A percentile compares a stretch with the other conserved stretches of the same genome.
phyloP scores from a whole-genome alignment of 2,888 invertebrate species.

The Plemyria rubiginata region DNA sequence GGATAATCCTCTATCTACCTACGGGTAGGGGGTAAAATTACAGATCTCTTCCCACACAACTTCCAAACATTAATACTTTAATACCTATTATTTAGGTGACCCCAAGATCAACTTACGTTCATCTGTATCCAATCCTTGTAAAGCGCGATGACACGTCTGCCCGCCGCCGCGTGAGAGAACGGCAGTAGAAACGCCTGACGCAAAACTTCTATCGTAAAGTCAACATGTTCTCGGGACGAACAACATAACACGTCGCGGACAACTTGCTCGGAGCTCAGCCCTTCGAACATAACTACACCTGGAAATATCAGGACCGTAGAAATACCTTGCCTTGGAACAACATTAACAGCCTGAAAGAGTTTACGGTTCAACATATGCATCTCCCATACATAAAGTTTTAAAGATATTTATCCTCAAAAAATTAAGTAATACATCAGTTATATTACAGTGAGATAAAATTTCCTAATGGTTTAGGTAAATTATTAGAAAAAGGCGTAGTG shows the following conservation, averaged over 20 bases:
- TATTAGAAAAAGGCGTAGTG: no score
- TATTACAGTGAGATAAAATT: no score
- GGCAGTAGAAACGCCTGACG: conserved; percentile 96
- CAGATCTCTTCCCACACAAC: no score
- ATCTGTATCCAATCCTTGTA: conserved; percentile 98
- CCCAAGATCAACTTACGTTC: conserved; percentile 81
- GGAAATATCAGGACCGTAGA: background rate
- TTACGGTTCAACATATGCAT: no score
- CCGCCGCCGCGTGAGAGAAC: conserved; percentile 94
- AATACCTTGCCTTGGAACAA: background rate
- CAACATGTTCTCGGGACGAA: conserved; percentile 93
- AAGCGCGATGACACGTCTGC: conserved; percentile 94
- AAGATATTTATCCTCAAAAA: no score
- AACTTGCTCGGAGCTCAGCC: conserved; percentile 85
- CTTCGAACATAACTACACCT: conserved; percentile 67
- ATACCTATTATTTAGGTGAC: background rate
- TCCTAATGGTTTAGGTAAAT: no score
- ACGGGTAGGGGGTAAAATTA: no score
- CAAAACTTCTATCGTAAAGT: conserved; percentile 97
- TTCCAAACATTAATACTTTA: no score
- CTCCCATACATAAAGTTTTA: no score
- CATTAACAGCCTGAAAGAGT: no score
- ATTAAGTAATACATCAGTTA: no score
- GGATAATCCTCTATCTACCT: no score
- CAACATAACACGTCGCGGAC: conserved; percentile 96